Evolutionary conservation across 2,888 invertebrate species (phyloP), one percentile per base, ranked within the genome.

Genomic region (Ichneumon xanthorius): DNA sequence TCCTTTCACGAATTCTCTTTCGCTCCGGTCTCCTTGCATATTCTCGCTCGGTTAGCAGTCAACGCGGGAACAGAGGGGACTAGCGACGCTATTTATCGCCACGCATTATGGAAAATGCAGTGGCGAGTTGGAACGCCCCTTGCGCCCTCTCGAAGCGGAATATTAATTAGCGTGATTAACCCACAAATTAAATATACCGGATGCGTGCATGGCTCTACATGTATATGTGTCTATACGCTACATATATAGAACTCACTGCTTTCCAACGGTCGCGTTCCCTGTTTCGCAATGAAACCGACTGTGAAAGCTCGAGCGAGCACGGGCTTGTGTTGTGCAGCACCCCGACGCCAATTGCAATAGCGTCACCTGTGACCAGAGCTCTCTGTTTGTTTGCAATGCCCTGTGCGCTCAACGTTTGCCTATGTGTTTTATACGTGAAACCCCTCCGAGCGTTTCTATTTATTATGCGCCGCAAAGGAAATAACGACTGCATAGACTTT

Each of bases 161-260:
- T 92, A 92, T 92, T 92, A 92, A 92, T 92, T 90, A 89, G 89
- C 85, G 82, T 87, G 90, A 92, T 92, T 92, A 92, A 92, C 90
- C 89, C 88, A 86, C 89, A 90, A 92, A 92, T 92, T 92, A 92
- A 92, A 92, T 91, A 89, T 90, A 77, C 84, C 83, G 70, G 58
- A 45, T 76, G 84, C 88, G 86, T 86, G 84, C 86, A 87, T 82
- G 81, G 68, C 71, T 67, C 16, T 37, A 68, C 37, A 37, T 58
- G 53, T 67, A 68, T 55, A 45, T 14, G 58, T 30, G 61, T 11
- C 9, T 2, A 11, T 40, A 40, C 40, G 40, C 2, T 11, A 40
- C 11, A 40, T 40, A 40, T 11, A 11, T 40, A 40, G 40, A 40
- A 40, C 79, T 22, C 63, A 50, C 81, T 61, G 58, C 79, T 82